phyloP scores from a whole-genome alignment of 2,797 vertebrate genomes.

The Phataginus tetradactyla region DNA sequence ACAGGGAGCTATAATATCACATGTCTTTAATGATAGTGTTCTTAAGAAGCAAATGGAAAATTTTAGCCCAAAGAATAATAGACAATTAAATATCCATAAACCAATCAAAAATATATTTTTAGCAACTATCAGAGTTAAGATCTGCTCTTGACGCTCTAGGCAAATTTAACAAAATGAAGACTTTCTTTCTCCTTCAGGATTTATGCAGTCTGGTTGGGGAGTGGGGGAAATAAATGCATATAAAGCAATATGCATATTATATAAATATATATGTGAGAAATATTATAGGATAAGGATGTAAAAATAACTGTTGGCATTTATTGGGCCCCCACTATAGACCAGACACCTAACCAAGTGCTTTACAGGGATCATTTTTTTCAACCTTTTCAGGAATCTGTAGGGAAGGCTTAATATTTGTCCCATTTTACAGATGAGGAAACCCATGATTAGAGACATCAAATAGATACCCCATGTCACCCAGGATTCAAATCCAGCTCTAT shows the following conservation, averaged over 20 bases:
- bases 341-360: neutral
- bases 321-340: neutral
- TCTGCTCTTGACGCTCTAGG: neutral
- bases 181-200: neutral
- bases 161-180: neutral
- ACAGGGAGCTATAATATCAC: neutral
- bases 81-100: neutral
- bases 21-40: neutral
- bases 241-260: neutral
- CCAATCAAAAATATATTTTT: neutral
- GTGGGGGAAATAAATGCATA: neutral
- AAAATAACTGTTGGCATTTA: constrained; percentile 3
- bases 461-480: neutral
- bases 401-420: neutral
- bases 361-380: neutral
- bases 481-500: neutral
- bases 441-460: neutral
- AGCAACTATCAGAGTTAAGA: neutral
- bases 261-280: neutral
- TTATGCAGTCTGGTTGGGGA: neutral
- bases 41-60: neutral
- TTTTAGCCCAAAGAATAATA: constrained; percentile 20
- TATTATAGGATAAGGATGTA: neutral
- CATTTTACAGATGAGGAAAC: neutral
- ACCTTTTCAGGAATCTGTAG: neutral